These are phyloP conservation scores for Cheilosia impressa DNA, from an alignment of 2,888 invertebrate species.

Conservation along the genomic window DNA sequence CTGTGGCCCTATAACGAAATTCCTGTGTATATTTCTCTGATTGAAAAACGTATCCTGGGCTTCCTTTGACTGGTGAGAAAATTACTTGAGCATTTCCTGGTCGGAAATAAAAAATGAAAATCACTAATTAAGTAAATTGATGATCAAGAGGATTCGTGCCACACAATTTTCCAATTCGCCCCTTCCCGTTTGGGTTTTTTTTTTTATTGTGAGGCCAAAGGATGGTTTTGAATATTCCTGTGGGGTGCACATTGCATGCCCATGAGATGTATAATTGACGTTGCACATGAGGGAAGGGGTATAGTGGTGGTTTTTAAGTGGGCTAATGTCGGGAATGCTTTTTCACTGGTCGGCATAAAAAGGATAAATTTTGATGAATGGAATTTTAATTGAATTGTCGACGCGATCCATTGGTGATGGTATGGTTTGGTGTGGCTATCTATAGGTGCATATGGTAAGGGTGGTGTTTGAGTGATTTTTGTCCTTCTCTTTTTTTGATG, in stretches of 20 bases:
- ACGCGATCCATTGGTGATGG: conserved; percentile 53
- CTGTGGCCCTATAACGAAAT: conserved; percentile 26
- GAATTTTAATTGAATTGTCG: conserved; percentile 74
- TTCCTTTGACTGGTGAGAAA: conserved; percentile 57
- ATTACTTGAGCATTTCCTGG: conserved; percentile 70
- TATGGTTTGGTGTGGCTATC: conserved; percentile 8
- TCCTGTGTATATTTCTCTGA: conserved; percentile 37
- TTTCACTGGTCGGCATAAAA: conserved; percentile 69
- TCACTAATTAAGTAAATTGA: conserved; percentile 74
- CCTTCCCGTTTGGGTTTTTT: not conserved
- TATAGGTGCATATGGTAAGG: not conserved
- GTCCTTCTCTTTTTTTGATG: conserved; percentile 3
- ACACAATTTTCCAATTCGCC: conserved; percentile 28
- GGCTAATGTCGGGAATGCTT: conserved; percentile 25
- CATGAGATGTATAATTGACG: conserved; percentile 50
- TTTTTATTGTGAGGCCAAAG: conserved; percentile 1
- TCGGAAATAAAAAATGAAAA: conserved; percentile 64
- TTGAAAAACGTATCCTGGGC: conserved; percentile 51
- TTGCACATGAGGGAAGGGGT: conserved; percentile 27
- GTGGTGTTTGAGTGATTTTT: conserved; percentile 57
- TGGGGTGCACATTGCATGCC: conserved; percentile 45
- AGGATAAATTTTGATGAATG: conserved; percentile 69
- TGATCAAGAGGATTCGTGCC: conserved; percentile 62
- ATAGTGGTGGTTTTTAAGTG: not conserved
- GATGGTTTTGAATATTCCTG: conserved; percentile 39